Evolutionary conservation across 2,888 invertebrate species (phyloP), one percentile per base, ranked within the genome.

Genomic region (Plebejus anna): DNA sequence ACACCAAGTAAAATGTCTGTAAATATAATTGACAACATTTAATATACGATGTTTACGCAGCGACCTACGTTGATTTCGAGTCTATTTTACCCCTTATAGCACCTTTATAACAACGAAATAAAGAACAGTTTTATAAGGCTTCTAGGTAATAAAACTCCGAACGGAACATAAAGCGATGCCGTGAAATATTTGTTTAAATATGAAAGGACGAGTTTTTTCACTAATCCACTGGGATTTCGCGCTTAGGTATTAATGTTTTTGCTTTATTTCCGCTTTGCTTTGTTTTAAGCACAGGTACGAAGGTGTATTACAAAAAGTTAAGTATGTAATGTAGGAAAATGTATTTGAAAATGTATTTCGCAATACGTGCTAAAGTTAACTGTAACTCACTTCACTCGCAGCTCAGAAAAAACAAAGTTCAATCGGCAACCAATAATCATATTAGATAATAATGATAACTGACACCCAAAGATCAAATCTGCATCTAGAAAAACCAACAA

Each of bases 131-230:
- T 55, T 55, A 55, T 55, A 16, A 1, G 11, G 16, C 55, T 16
- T 1, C 1, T 1, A 16, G 16, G 55, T 55, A 55, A 55, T 55
- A 4, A 55, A 55, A 16, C 55, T 16, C 4, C 55, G 16, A 55
- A 55, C 16, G 55, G 16, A 55, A 55, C 16, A 55, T 55, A 55
- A 55, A 55, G 55, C 55, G 55, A 11, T 32, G 66, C 91, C 93
- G 93, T 94, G 91, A 94, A 94, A 93, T 94, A 88, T 89, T 91
- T 91, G 91, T 92, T 93, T 91, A 92, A 92, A 92, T 90, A 93
- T 90, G 90, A 91, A 92, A 90, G 90, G 90, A 90, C 90, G 90
- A 77, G 59, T 70, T 51, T 75, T 76, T 76, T 75, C 78, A 77
- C 77, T 79, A 78, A 78, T 78, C 76, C 77, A 77, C 77, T 70